Conservation (phyloP, 2,797 vertebrate genomes). For the Tokudaia tokunoshimensis region DNA sequence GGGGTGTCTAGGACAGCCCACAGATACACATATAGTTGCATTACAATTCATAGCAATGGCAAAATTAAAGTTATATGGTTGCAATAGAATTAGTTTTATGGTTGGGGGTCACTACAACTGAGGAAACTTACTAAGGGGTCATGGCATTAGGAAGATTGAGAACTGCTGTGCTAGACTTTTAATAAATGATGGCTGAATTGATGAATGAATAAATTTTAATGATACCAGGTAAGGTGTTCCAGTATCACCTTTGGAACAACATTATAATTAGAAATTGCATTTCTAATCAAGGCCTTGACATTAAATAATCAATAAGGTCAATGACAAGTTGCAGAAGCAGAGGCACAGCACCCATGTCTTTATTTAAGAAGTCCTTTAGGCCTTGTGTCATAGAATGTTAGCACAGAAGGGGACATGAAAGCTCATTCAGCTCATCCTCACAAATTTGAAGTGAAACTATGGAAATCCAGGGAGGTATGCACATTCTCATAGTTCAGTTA, state of each 20-base stretch:
- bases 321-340: conserved; percentile 53
- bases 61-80: neutral
- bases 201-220: conserved; percentile 70
- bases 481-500: neutral
- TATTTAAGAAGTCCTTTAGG: conserved; percentile 16
- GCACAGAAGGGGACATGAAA: neutral
- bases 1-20: neutral
- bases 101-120: neutral
- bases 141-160: neutral
- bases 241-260: conserved; percentile 48
- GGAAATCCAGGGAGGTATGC: neutral
- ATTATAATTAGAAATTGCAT: conserved; percentile 56
- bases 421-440: neutral
- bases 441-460: conserved; percentile 21
- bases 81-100: neutral
- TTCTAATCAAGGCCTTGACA: conserved; percentile 48
- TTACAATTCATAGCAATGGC: neutral
- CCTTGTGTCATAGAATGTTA: neutral
- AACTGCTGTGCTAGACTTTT: conserved; percentile 19
- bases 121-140: neutral
- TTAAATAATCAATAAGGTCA: conserved; percentile 51
- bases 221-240: neutral
- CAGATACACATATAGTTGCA: neutral
- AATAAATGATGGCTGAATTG: conserved; percentile 15
- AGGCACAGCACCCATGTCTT: neutral